These are phyloP conservation scores for Elanoides forficatus DNA, from an alignment of 2,113 vertebrate species.

Conservation along the genomic window DNA sequence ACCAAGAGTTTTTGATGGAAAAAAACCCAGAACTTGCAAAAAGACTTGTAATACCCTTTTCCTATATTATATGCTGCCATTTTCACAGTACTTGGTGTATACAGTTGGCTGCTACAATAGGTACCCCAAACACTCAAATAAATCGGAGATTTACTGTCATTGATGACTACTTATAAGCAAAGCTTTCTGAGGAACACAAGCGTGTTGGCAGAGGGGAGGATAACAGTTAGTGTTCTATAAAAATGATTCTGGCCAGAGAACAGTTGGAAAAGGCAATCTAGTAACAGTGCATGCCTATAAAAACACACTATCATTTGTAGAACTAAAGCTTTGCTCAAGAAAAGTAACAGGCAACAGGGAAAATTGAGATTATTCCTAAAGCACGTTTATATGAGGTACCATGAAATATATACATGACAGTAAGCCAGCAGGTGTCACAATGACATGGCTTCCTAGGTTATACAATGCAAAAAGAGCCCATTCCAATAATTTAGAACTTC, in stretches of 20 bases:
- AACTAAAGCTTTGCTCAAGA: neutral
- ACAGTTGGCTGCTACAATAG: neutral
- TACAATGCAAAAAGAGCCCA: neutral
- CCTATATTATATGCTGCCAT: neutral
- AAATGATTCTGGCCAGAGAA: neutral
- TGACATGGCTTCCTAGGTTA: neutral
- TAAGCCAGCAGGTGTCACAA: neutral
- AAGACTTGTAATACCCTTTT: neutral
- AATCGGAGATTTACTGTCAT: neutral
- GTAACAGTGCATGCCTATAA: neutral
- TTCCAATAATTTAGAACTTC: neutral
- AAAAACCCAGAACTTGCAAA: neutral
- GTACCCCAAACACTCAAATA: neutral
- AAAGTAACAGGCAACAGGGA: neutral
- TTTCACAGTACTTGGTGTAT: neutral
- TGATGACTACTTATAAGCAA: neutral
- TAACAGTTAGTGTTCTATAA: neutral
- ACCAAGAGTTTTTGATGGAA: neutral
- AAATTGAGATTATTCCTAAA: neutral
- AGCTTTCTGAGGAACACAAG: neutral
- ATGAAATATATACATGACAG: neutral
- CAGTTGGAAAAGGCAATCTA: neutral
- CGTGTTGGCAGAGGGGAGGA: neutral
- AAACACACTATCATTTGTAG: neutral
- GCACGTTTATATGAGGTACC: neutral